Conservation (phyloP, 2,888 invertebrate genomes). For the Dascillus cervinus region DNA sequence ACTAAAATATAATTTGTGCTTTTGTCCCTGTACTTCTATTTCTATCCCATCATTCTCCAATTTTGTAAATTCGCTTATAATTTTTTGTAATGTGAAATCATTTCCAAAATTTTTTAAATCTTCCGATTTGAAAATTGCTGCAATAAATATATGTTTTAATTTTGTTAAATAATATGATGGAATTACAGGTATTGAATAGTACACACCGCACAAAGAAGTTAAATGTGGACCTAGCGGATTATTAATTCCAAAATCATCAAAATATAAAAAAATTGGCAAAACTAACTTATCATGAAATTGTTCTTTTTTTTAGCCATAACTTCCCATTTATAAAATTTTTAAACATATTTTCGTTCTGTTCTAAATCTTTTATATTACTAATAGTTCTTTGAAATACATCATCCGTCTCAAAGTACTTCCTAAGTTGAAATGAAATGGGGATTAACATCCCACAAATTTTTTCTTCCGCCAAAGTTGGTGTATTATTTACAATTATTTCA, state of each 20-base stretch:
- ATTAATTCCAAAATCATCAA: constrained; percentile 4
- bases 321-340: constrained; percentile 2
- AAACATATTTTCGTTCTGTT: not conserved
- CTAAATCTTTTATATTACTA: not conserved
- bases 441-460: constrained; percentile 1
- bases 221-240: not conserved
- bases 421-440: constrained; percentile 1
- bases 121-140: constrained; percentile 2
- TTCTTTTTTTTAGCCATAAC: constrained; percentile 1
- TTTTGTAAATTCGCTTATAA: not conserved
- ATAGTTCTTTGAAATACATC: not conserved
- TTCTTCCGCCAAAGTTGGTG: constrained; percentile 2
- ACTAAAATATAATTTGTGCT: constrained; percentile 1
- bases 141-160: constrained; percentile 3
- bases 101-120: constrained; percentile 3
- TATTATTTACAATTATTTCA: too few relatives aligned
- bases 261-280: constrained; percentile 2
- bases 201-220: constrained; percentile 1
- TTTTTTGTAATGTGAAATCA: not conserved
- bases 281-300: constrained; percentile 1
- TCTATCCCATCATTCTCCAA: constrained; percentile 1
- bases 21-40: not conserved
- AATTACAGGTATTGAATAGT: constrained; percentile 2
- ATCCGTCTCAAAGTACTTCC: constrained; percentile 1
- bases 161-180: not conserved